These are phyloP conservation scores for Euura saliciscinereae DNA, from an alignment of 1,140 invertebrate genomes.

Conservation along the genomic window DNA sequence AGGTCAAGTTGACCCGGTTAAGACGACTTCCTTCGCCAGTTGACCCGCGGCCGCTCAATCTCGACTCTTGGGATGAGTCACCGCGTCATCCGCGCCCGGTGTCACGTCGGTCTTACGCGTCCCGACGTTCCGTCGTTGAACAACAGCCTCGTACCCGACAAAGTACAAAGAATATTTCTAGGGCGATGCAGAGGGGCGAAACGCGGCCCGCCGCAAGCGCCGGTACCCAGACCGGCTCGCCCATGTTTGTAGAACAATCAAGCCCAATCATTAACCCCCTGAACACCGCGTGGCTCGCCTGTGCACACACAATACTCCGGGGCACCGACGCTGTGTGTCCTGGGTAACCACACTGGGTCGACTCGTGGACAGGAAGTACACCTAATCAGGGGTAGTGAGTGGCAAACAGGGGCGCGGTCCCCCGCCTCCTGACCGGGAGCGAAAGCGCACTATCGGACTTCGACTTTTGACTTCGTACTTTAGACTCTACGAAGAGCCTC, in stretches of 20 bases:
- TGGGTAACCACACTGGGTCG: conserved; percentile 16
- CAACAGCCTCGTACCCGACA: conserved; percentile 15
- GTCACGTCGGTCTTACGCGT: not conserved
- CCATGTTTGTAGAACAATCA: conserved; percentile 60
- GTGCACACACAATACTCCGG: conserved; percentile 19
- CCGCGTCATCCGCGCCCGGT: not conserved
- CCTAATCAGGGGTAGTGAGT: conserved; percentile 62
- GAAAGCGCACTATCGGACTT: conserved; percentile 12
- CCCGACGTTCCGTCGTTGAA: not conserved
- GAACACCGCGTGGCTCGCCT: conserved; percentile 34
- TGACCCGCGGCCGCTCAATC: conserved; percentile 55
- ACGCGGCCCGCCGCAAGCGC: conserved; percentile 18
- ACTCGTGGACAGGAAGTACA: conserved; percentile 58
- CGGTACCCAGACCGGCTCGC: conserved; percentile 44
- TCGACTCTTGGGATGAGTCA: conserved; percentile 43
- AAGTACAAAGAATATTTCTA: conserved; percentile 10
- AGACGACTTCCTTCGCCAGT: conserved; percentile 52
- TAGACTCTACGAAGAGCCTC: too few species aligned
- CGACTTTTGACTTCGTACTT: conserved; percentile 30
- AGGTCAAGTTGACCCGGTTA: conserved; percentile 50
- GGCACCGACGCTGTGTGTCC: not conserved
- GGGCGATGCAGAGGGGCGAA: conserved; percentile 10
- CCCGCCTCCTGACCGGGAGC: conserved; percentile 7
- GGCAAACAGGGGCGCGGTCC: conserved; percentile 60
- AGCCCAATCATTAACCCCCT: conserved; percentile 58